phyloP scores from a whole-genome alignment of 2,113 vertebrate species.

The Ardeotis arabs region DNA sequence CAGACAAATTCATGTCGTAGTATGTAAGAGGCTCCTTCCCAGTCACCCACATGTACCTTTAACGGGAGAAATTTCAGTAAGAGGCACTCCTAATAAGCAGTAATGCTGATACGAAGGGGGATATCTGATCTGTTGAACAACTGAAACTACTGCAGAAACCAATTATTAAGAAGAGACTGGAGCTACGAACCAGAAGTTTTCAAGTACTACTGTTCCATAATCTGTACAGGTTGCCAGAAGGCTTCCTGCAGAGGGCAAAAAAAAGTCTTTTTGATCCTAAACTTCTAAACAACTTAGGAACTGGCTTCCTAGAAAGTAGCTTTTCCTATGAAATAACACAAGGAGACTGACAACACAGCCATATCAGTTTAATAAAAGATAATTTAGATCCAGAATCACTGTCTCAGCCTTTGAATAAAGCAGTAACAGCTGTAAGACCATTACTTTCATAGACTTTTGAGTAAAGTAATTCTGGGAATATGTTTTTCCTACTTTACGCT shows the following conservation, averaged over 20 bases:
- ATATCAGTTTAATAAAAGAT: neutral
- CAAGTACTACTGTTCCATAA: neutral
- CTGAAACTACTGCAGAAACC: neutral
- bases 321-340: neutral
- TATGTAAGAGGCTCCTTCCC: conserved; percentile 97
- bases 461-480: neutral
- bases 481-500: neutral
- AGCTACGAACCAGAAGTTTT: neutral
- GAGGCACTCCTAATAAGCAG: neutral
- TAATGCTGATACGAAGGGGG: neutral
- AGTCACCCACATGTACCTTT: conserved; percentile 97
- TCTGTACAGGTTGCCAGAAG: neutral
- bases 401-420: neutral
- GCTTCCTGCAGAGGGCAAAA: neutral
- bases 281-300: neutral
- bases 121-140: neutral
- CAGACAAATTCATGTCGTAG: conserved; percentile 98
- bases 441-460: neutral
- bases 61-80: neutral
- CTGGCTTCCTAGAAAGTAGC: neutral
- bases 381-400: neutral
- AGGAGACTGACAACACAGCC: neutral
- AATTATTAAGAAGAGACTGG: neutral
- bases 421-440: neutral
- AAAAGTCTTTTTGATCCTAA: neutral